phyloP scores from a whole-genome alignment of 2,888 invertebrate species.

The Amphipoea lucens region DNA sequence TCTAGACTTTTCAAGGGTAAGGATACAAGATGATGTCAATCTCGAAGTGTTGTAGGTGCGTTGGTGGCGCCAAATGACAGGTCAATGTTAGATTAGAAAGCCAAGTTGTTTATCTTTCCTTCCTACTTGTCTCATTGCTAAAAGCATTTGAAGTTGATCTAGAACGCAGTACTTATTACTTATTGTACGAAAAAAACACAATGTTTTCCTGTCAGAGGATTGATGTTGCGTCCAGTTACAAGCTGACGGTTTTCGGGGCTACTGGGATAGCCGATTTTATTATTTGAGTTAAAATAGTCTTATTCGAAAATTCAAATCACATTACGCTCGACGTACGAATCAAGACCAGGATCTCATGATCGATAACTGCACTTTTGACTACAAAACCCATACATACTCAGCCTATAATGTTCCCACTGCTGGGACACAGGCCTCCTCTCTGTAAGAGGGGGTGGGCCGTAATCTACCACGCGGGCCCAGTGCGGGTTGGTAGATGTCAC shows the following conservation, averaged over 20 bases:
- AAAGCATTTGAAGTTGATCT: background rate
- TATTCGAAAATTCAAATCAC: background rate
- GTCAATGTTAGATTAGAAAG: conserved; percentile 22
- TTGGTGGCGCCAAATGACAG: conserved; percentile 3
- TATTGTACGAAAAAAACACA: background rate
- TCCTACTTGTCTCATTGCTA: background rate
- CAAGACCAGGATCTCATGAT: background rate
- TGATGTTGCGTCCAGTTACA: background rate
- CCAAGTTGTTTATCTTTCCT: background rate
- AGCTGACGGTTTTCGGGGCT: background rate
- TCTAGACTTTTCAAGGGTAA: conserved; percentile 21
- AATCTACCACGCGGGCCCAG: no score
- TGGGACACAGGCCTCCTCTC: no score
- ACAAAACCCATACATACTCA: background rate
- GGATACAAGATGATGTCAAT: conserved; percentile 17
- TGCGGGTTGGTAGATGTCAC: no score
- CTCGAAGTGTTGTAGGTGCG: background rate
- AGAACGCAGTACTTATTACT: background rate
- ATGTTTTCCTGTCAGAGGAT: background rate
- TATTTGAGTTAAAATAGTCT: no score
- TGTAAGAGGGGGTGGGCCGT: no score
- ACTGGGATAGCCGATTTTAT: no score
- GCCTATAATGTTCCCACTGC: no score
- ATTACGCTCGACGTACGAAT: background rate
- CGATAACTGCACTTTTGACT: background rate